These are phyloP conservation scores for Noctuana brunneofusca DNA, from an alignment of 2,888 invertebrate species.

Conservation along the genomic window DNA sequence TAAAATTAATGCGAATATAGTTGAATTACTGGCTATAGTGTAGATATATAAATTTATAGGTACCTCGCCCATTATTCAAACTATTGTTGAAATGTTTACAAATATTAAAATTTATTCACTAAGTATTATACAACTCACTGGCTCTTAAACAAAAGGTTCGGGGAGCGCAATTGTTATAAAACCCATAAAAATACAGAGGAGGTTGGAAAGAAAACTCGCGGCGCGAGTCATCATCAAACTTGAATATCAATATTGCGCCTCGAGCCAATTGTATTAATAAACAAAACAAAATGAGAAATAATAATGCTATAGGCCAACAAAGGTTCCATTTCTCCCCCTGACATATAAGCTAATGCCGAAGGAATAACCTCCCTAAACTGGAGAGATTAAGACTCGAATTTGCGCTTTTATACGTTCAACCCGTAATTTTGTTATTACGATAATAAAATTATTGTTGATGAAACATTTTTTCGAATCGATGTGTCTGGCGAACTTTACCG, in stretches of 20 bases:
- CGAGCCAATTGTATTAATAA: conserved; percentile 83
- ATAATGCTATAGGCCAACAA: conserved; percentile 83
- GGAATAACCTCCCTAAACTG: conserved; percentile 64
- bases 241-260: conserved; percentile 83
- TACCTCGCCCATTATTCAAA: conserved; percentile 19
- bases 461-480: conserved; percentile 81
- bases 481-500: conserved; percentile 81
- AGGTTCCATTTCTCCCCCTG: conserved; percentile 82
- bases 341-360: conserved; percentile 64
- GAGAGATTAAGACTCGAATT: conserved; percentile 69
- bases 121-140: conserved; percentile 47
- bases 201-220: conserved; percentile 62
- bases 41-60: not conserved
- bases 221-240: conserved; percentile 80
- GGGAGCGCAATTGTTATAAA: conserved; percentile 69
- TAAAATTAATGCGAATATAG: too few relatives aligned
- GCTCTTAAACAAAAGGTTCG: conserved; percentile 61
- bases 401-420: conserved; percentile 64
- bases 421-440: conserved; percentile 82
- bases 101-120: conserved; percentile 43
- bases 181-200: conserved; percentile 74
- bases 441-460: conserved; percentile 83
- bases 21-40: too few relatives aligned
- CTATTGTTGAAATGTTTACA: conserved; percentile 27
- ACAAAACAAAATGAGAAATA: conserved; percentile 84